Conservation (phyloP, 2,888 invertebrate species). For the Sympetrum striolatum region DNA sequence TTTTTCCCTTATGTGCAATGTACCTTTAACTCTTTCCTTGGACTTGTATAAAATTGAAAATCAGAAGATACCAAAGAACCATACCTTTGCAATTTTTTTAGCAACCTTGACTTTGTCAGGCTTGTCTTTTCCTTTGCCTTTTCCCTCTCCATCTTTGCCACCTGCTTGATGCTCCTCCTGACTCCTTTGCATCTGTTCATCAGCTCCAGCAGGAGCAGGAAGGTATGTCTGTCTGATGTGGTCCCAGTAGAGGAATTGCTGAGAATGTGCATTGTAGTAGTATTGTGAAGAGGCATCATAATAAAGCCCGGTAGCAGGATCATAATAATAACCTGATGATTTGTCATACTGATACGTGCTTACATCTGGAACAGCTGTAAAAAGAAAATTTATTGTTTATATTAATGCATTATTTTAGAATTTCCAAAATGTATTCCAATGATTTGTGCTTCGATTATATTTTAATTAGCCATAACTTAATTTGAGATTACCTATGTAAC, state of each 20-base stretch:
- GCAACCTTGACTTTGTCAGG: slow-evolving; percentile 95
- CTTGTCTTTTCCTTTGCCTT: slow-evolving; percentile 67
- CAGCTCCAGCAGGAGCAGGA: slow-evolving; percentile 55
- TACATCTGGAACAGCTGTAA: slow-evolving; percentile 80
- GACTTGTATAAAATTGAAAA: too few relatives aligned
- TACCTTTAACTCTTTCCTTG: too few relatives aligned
- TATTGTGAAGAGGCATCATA: slow-evolving; percentile 96
- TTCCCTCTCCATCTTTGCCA: slow-evolving; percentile 53
- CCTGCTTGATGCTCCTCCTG: slow-evolving; percentile 54
- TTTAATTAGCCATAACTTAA: too few relatives aligned
- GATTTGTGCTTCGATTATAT: too few relatives aligned
- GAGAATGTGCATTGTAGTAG: slow-evolving; percentile 91
- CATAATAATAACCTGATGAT: slow-evolving; percentile 95
- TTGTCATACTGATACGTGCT: slow-evolving; percentile 93
- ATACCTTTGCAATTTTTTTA: slow-evolving; percentile 91
- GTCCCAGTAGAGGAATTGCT: slow-evolving; percentile 96
- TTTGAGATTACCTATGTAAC: too few relatives aligned
- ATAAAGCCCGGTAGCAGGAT: slow-evolving; percentile 89
- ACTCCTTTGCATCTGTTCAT: slow-evolving; percentile 48
- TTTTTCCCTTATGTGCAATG: too few relatives aligned
- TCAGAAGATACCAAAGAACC: too few relatives aligned
- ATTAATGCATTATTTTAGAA: too few relatives aligned
- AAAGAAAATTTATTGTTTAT: slow-evolving; percentile 39
- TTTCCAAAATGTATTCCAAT: too few relatives aligned
- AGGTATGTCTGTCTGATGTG: slow-evolving; percentile 61